A percentile compares a stretch with the other conserved stretches of the same genome.
These are phyloP conservation scores for Tetheella fluctuosa DNA, from an alignment of 2,888 invertebrate genomes.

Conservation along the genomic window DNA sequence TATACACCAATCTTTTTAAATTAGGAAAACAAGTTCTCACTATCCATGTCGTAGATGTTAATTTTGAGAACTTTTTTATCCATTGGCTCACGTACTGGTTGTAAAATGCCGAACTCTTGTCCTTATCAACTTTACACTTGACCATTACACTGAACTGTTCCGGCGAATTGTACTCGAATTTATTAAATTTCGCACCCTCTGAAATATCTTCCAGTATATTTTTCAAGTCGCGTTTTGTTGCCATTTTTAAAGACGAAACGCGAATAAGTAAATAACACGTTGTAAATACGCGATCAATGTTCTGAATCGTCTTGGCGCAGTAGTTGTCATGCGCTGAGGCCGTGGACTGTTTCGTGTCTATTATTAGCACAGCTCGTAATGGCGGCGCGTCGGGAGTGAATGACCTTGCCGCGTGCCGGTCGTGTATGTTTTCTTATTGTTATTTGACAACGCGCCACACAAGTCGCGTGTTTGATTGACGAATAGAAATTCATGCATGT, in stretches of 20 bases:
- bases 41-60: slow-evolving; percentile 48
- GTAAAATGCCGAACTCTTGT: slow-evolving; percentile 31
- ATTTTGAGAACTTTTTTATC: slow-evolving; percentile 46
- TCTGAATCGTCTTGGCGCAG: slow-evolving; percentile 23
- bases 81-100: slow-evolving; percentile 36
- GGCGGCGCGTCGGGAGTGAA: slow-evolving; percentile 22
- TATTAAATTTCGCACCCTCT: slow-evolving; percentile 28
- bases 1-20: slow-evolving; percentile 38
- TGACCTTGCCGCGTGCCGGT: slow-evolving; percentile 17
- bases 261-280: background rate
- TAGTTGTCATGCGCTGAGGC: slow-evolving; percentile 32
- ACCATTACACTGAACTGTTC: slow-evolving; percentile 36
- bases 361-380: slow-evolving; percentile 4
- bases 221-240: slow-evolving; percentile 29
- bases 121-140: slow-evolving; percentile 38
- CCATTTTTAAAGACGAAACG: slow-evolving; percentile 24
- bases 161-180: slow-evolving; percentile 40
- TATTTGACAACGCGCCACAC: slow-evolving; percentile 21
- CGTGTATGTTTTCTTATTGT: slow-evolving; percentile 23
- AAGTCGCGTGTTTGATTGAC: slow-evolving; percentile 19
- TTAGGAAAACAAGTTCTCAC: slow-evolving; percentile 36
- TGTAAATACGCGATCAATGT: slow-evolving; percentile 14
- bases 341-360: slow-evolving; percentile 26
- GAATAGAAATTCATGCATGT: slow-evolving; percentile 13
- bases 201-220: slow-evolving; percentile 38